Evolutionary conservation across 2,888 invertebrate genomes (phyloP).

Genomic region (Xiphydria camelus): DNA sequence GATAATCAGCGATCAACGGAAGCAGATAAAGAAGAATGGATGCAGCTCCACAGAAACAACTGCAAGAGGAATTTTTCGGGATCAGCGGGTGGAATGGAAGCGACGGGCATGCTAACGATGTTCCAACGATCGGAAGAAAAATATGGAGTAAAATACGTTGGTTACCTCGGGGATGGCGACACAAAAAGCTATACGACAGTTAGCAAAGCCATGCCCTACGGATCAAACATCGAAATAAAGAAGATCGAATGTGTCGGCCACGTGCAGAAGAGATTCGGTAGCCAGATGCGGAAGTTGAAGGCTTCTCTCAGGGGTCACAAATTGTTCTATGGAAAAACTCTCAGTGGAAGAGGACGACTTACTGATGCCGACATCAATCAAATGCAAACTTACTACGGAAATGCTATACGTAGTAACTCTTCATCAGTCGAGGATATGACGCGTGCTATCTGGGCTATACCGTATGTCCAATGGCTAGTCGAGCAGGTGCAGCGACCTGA

Average conservation of each 20-base stretch:
- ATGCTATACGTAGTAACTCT: background rate
- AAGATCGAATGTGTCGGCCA: slow-evolving; percentile 1
- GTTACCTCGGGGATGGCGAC: slow-evolving; percentile 10
- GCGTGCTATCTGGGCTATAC: slow-evolving; percentile 11
- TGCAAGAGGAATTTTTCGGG: slow-evolving; percentile 4
- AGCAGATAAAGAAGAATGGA: background rate
- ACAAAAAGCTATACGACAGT: slow-evolving; percentile 5
- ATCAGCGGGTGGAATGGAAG: slow-evolving; percentile 7
- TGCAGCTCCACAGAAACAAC: slow-evolving; percentile 2
- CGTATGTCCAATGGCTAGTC: too few relatives aligned
- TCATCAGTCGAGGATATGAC: background rate
- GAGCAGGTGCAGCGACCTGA: too few relatives aligned
- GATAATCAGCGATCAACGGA: background rate
- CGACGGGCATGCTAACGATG: slow-evolving; percentile 4
- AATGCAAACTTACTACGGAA: slow-evolving; percentile 1
- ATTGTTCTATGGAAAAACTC: background rate
- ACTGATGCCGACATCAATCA: background rate
- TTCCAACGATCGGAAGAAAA: slow-evolving; percentile 7
- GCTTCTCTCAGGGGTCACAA: background rate
- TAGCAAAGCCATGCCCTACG: slow-evolving; percentile 7
- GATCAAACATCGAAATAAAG: background rate
- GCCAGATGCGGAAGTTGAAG: slow-evolving; percentile 5
- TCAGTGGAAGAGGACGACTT: background rate
- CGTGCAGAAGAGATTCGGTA: slow-evolving; percentile 2
- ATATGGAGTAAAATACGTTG: slow-evolving; percentile 1